Evolutionary conservation across 2,113 vertebrate species (phyloP), one percentile per base, ranked within the genome.

Genomic region (Leptobrachium leishanense): DNA sequence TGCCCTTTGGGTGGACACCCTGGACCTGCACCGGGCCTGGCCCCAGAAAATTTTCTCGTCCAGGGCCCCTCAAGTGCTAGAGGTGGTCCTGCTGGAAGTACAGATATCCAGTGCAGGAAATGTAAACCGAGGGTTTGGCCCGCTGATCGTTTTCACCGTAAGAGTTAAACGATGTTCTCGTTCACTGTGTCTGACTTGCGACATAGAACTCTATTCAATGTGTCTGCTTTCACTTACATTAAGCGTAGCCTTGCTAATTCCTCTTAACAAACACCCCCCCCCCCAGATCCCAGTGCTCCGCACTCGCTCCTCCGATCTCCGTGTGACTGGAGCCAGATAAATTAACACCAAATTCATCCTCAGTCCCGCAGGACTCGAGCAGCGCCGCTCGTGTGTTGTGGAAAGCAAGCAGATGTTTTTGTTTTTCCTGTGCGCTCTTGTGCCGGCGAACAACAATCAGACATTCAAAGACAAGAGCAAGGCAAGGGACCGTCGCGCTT

Each of bases 271-370:
- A 68, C 75, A 11, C 65, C 63, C 46, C 4, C 46, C 55, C 55
- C 74, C 64, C 53, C 31, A 68, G 15, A 31, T 53, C 39, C 62
- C 62, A 64, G 31, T 31, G 15, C 62, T 20, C 65, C 76, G 11
- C 42, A 20, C 40, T 50, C 67, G 31, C 20, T 55, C 42, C 65
- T 77, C 13, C 68, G 20, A 70, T 70, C 67, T 41, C 68, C 70
- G 67, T 77, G 76, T 77, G 76, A 63, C 54, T 77, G 76, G 76
- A 77, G 76, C 76, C 76, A 70, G 67, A 31, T 43, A 69, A 77
- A 77, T 77, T 77, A 77, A 71, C 76, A 71, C 76, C 76, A 63
- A 43, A 40, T 44, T 46, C 39, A 70, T 55, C 57, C 43, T 53
- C 41, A 57, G n/a, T 59, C 76, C 76, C 55, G 13, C 15, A 5